These are phyloP conservation scores for Atlantisia rogersi DNA, from an alignment of 2,113 vertebrate genomes.

Conservation along the genomic window DNA sequence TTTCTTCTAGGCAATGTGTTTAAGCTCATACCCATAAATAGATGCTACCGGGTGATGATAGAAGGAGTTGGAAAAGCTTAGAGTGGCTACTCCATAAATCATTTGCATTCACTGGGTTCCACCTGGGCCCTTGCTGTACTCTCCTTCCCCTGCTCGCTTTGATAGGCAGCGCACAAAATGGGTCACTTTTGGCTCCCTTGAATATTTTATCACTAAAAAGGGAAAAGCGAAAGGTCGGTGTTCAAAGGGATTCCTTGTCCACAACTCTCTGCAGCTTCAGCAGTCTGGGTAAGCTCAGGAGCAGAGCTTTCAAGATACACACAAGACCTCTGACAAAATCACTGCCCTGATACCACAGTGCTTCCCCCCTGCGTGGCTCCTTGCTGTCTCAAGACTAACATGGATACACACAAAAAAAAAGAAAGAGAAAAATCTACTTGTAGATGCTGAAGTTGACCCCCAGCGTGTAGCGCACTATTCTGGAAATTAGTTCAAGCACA, in stretches of 20 bases:
- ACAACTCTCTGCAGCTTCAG: not conserved
- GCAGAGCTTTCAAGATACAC: not conserved
- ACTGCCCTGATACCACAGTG: not conserved
- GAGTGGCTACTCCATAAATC: slow-evolving; percentile 42
- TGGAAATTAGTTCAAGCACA: not conserved
- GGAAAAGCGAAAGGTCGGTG: slow-evolving; percentile 19
- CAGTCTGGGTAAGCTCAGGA: slow-evolving; percentile 3
- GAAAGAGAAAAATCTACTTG: not conserved
- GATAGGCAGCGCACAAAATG: not conserved
- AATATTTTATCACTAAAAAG: slow-evolving; percentile 42
- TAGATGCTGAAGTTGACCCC: not conserved
- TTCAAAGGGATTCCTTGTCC: slow-evolving; percentile 31
- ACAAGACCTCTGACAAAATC: slow-evolving; percentile 23
- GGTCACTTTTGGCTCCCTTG: slow-evolving; percentile 33
- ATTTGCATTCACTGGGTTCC: slow-evolving; percentile 32
- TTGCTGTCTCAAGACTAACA: not conserved
- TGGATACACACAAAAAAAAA: not conserved
- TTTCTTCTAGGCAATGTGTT: slow-evolving; percentile 6
- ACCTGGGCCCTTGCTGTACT: slow-evolving; percentile 7
- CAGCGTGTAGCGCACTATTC: not conserved
- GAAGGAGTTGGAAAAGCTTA: slow-evolving; percentile 28
- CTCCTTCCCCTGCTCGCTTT: not conserved
- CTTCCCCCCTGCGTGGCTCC: not conserved
- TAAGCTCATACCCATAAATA: slow-evolving; percentile 14
- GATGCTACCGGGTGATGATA: not conserved